Base-by-base conservation (phyloP, 2,888 invertebrate genomes). In the Drosophila ezoana region DNA sequence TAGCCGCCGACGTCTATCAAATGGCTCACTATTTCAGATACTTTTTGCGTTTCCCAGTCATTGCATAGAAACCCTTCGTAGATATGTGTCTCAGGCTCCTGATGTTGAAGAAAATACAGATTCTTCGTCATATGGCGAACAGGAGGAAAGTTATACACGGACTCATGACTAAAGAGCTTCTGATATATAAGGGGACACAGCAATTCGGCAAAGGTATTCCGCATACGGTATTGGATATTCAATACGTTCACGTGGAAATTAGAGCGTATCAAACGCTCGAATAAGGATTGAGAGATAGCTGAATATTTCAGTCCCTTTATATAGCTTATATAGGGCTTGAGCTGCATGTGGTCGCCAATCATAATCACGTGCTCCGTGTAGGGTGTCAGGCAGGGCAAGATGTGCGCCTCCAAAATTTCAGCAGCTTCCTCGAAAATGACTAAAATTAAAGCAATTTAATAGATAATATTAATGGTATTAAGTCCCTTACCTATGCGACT, bases 361-460 rank as follows among this genome's bases (percentile, higher is more conserved):
- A 98, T 93, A 82, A 98, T 96, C 1, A 97, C 93, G 90, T 98
- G 98, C 89, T 97, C 93, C 79, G 96, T 96, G 51, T 94, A 92
- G 28, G 93, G 91, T 0, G 96, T 95, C 28, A 98, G 92, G 0
- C 96, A 95, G 0, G 96, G 95, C 0, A 97, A 93, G 14, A 97
- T 94, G 88, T 97, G 97, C 0, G 96, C 94, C 90, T 98, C 98
- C 41, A 97, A 91, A 0, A 97, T 96, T 93, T 97, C 97, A 0
- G 97, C 97, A 1, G 97, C 97, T 92, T 98, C 98, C 91, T 98
- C 98, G 0, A 98, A 95, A 28, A 96, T 94, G 0, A 96, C 96
- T 95, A 23, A 90, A 92, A 59, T 18, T 1, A 2, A 38, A 4
- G 4, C 28, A 28, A 28, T 28, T 28, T 8, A 28, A 23, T n/a